Evolutionary conservation across 1,140 invertebrate genomes (phyloP).

Genomic region (Zaprionus capensis): DNA sequence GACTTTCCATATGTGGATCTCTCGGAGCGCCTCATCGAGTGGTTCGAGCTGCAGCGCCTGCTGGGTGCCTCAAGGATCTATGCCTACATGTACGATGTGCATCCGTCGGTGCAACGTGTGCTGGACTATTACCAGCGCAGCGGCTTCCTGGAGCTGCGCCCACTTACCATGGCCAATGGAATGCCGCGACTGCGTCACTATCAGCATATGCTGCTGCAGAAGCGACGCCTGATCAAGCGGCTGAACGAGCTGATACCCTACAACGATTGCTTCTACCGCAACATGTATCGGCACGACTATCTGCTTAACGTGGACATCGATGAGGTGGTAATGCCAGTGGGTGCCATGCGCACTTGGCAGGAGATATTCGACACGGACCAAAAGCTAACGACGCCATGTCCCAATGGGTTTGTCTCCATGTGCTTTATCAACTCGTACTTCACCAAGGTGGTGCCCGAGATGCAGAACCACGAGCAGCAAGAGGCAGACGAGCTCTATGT

Average conservation of each 20-base stretch:
- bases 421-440: constrained; percentile 70
- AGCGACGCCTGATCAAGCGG: constrained; percentile 75
- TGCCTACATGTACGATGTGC: constrained; percentile 94
- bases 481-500: constrained; percentile 61
- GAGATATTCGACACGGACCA: constrained; percentile 42
- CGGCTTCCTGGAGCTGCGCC: constrained; percentile 87
- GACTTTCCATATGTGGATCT: constrained; percentile 96
- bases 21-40: constrained; percentile 94
- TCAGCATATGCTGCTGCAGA: constrained; percentile 88
- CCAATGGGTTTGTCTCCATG: constrained; percentile 31
- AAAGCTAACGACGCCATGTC: constrained; percentile 23
- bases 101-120: constrained; percentile 95
- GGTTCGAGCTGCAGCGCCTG: constrained; percentile 94
- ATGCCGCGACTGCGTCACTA: constrained; percentile 89
- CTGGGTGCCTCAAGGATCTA: constrained; percentile 96
- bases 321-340: constrained; percentile 89
- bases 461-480: constrained; percentile 57
- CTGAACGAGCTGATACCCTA: constrained; percentile 93
- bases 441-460: constrained; percentile 44
- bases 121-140: constrained; percentile 84
- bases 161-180: constrained; percentile 89
- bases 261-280: constrained; percentile 92
- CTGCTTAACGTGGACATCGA: constrained; percentile 91
- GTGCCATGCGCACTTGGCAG: constrained; percentile 84
- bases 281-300: constrained; percentile 91